phyloP scores from a whole-genome alignment of 2,888 invertebrate genomes.

The Dasysyrphus tricinctus region DNA sequence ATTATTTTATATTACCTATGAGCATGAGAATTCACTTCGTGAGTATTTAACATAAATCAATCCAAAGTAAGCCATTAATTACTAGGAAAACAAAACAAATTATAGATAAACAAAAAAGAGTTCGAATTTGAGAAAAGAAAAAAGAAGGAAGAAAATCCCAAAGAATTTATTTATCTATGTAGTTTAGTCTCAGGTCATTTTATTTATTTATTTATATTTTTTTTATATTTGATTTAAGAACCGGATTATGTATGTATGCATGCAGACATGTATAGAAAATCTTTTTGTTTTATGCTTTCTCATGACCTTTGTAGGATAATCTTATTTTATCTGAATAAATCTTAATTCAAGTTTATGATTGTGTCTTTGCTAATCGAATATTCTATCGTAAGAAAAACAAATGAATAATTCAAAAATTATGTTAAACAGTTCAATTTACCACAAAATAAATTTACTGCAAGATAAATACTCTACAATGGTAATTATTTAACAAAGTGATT shows the following conservation, averaged over 20 bases:
- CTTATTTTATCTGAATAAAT: slow-evolving; percentile 15
- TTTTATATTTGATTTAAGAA: slow-evolving; percentile 23
- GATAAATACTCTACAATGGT: slow-evolving; percentile 59
- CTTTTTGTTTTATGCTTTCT: slow-evolving; percentile 37
- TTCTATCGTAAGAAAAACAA: neutral
- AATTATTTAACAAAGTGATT: slow-evolving; percentile 34
- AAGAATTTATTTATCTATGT: neutral
- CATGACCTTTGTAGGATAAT: slow-evolving; percentile 41
- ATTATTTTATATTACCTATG: neutral
- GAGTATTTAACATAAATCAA: slow-evolving; percentile 40
- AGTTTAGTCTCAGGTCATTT: neutral
- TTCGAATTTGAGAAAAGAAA: neutral
- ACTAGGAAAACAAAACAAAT: slow-evolving; percentile 34
- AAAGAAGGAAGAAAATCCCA: slow-evolving; percentile 2
- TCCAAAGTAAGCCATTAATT: slow-evolving; percentile 45
- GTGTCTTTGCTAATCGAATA: slow-evolving; percentile 19
- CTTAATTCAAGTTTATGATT: slow-evolving; percentile 17
- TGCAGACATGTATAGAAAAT: slow-evolving; percentile 17
- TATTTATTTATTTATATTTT: neutral
- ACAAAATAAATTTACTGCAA: slow-evolving; percentile 24
- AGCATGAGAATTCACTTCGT: slow-evolving; percentile 20
- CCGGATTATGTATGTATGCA: slow-evolving; percentile 46
- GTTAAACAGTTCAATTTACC: slow-evolving; percentile 20
- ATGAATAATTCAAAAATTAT: slow-evolving; percentile 60
- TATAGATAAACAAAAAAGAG: neutral